phyloP scores from a whole-genome alignment of 2,888 invertebrate species.

The Thereva unica region DNA sequence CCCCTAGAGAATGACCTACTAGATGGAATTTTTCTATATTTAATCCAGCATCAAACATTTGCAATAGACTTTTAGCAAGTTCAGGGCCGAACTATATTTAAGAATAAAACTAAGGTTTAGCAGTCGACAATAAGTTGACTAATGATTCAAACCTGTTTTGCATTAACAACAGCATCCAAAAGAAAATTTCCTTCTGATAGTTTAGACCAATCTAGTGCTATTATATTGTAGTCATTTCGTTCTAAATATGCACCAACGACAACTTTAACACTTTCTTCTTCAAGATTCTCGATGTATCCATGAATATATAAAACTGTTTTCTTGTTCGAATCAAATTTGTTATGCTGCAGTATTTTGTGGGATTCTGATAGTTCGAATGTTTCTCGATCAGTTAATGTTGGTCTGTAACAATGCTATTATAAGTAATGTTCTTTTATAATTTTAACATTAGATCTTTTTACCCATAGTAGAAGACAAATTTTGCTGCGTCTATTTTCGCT shows the following conservation, averaged over 20 bases:
- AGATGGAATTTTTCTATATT: constrained; percentile 41
- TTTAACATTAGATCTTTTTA: constrained; percentile 35
- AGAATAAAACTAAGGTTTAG: not conserved
- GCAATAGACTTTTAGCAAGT: constrained; percentile 13
- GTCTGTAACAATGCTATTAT: constrained; percentile 43
- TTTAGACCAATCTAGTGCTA: constrained; percentile 55
- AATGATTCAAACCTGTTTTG: constrained; percentile 47
- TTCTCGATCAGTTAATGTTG: constrained; percentile 49
- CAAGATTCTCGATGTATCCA: constrained; percentile 62
- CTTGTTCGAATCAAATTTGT: constrained; percentile 55
- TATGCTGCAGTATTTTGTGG: constrained; percentile 47
- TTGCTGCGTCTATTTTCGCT: constrained; percentile 59
- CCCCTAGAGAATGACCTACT: constrained; percentile 45
- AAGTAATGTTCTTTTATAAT: too few species aligned
- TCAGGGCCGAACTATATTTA: constrained; percentile 7
- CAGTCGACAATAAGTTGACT: not conserved
- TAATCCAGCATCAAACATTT: constrained; percentile 42
- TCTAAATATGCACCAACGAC: constrained; percentile 55
- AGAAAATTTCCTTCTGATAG: constrained; percentile 56
- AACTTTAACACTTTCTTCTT: constrained; percentile 63
- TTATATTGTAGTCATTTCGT: constrained; percentile 52
- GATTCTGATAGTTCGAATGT: constrained; percentile 51
- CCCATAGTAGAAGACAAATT: constrained; percentile 54
- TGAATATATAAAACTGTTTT: constrained; percentile 57
- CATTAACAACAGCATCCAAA: constrained; percentile 55